These are phyloP conservation scores for Clepsis dumicolana DNA, from an alignment of 2,888 invertebrate genomes.

Conservation along the genomic window DNA sequence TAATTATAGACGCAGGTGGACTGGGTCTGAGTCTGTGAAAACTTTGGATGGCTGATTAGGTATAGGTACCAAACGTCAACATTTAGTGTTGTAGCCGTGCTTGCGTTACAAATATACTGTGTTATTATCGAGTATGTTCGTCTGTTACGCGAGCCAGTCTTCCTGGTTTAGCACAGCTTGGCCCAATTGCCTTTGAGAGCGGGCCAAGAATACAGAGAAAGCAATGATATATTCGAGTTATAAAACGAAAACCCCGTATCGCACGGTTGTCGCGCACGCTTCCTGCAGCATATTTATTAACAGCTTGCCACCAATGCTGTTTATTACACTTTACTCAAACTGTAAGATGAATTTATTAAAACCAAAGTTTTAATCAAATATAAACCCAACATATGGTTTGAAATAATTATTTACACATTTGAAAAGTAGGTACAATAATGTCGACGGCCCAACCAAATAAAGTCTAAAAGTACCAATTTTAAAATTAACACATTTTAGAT, in stretches of 20 bases:
- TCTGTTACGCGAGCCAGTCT: constrained; percentile 50
- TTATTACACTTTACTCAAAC: constrained; percentile 45
- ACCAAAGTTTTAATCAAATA: constrained; percentile 34
- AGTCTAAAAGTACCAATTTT: too few relatives aligned
- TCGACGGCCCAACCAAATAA: neutral
- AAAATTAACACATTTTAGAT: too few relatives aligned
- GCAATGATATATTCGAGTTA: constrained; percentile 65
- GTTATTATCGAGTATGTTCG: constrained; percentile 34
- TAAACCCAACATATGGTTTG: neutral
- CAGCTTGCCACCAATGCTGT: constrained; percentile 50
- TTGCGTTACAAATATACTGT: constrained; percentile 28
- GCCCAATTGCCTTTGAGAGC: constrained; percentile 76
- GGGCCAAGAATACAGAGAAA: constrained; percentile 80
- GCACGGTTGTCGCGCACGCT: constrained; percentile 62
- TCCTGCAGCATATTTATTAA: constrained; percentile 67
- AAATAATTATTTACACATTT: neutral
- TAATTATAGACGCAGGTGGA: neutral
- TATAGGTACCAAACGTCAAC: constrained; percentile 20
- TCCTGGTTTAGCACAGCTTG: constrained; percentile 68
- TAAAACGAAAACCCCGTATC: constrained; percentile 62
- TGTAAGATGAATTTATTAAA: constrained; percentile 15
- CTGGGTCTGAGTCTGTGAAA: neutral
- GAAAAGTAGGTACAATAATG: neutral
- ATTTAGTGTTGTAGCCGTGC: constrained; percentile 25
- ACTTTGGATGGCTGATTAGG: neutral